Evolutionary conservation across 2,888 invertebrate genomes (phyloP), one percentile per base, ranked within the genome.

Genomic region (Tachina fera): DNA sequence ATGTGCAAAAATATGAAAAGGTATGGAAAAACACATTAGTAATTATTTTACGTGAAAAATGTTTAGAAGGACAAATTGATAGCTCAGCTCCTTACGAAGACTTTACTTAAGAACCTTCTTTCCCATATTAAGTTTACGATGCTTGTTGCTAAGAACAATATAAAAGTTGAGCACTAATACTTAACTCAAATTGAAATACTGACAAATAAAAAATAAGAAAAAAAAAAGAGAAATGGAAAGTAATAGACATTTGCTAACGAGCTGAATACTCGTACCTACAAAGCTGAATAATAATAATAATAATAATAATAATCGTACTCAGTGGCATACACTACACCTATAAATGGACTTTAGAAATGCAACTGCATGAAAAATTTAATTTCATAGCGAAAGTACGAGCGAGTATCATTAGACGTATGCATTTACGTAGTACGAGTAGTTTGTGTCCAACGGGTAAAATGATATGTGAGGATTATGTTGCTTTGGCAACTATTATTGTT

Each of bases 371-470:
- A 49, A 49, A 39, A 31, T 6, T 49, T 49, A 10, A 47, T 47
- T 53, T 78, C 53, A 58, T 75, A 49, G 75, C 45, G 11, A 39
- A 51, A 63, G 41, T 31, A 31, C 31, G 22, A 22, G 3, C n/a
- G 1, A 2, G 31, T 14, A 49, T 43, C n/a, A 53, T 22, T n/a
- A 65, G 9, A 65, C n/a, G 45, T 45, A 22, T 51, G 8, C 41
- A 19, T 71, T 31, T 22, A 31, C 31, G 6, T 31, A 31, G 31
- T 5, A 31, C 31, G 31, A 45, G 19, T 19, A 56, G 16, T 14
- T 39, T 16, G 3, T 41, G 19, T 16, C 1, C 2, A 41, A 14
- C 41, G 13, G 1, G 60, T 13, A 43, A 63, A 63, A 39, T 4
- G 39, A 63, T 51, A 51, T 19, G 14, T 51, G 6, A 41, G 39